Evolutionary conservation across 2,888 invertebrate species (phyloP).

Genomic region (Diarsia mendica): DNA sequence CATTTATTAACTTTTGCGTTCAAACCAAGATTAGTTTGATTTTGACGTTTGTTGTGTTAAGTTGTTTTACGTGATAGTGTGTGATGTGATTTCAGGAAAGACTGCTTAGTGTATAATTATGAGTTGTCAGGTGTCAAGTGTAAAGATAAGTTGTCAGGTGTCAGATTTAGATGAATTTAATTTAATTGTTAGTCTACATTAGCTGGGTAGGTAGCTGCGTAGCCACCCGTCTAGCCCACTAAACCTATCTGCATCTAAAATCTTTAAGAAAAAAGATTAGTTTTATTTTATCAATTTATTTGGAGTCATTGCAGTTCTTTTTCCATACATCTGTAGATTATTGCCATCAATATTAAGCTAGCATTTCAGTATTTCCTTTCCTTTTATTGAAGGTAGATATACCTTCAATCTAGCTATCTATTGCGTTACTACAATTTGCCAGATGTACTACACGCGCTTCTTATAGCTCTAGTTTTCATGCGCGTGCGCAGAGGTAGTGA

Average conservation of each 20-base stretch:
- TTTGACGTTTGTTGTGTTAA: conserved; percentile 83
- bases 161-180: neutral
- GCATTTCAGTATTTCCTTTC: neutral
- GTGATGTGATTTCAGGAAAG: conserved; percentile 29
- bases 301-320: neutral
- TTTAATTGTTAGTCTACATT: neutral
- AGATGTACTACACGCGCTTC: conserved; percentile 72
- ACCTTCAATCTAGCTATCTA: neutral
- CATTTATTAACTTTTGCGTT: conserved; percentile 86
- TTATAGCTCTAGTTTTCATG: conserved; percentile 88
- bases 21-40: conserved; percentile 85
- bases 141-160: neutral
- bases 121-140: conserved; percentile 8
- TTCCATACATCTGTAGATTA: no score
- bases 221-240: neutral
- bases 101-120: neutral
- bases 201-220: neutral
- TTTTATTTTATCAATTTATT: neutral
- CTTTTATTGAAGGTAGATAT: no score
- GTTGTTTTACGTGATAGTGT: conserved; percentile 69
- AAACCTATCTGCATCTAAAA: neutral
- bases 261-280: neutral
- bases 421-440: conserved; percentile 68
- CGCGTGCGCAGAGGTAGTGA: conserved; percentile 82
- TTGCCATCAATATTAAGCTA: neutral